Conservation (phyloP, 2,888 invertebrate species). For the Lasioglossum lativentre region DNA sequence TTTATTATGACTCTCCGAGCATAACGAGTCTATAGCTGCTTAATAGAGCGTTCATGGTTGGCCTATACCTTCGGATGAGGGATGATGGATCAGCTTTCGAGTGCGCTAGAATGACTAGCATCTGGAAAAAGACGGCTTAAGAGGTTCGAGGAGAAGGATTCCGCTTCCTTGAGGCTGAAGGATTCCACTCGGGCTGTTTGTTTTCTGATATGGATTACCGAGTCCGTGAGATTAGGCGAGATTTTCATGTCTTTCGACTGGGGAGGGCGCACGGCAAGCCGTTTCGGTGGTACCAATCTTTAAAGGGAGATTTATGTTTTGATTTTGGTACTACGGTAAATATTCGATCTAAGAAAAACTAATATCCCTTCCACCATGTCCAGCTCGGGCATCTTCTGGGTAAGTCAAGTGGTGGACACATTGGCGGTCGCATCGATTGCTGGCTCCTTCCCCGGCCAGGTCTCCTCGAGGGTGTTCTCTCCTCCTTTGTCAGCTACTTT, state of each 20-base stretch:
- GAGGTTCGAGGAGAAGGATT: background rate
- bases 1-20: background rate
- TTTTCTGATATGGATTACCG: background rate
- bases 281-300: too few relatives aligned
- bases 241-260: background rate
- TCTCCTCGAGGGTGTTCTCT: slow-evolving; percentile 36
- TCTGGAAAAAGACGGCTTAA: background rate
- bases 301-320: too few relatives aligned
- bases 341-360: too few relatives aligned
- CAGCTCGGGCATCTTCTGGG: slow-evolving; percentile 18
- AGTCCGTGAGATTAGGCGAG: background rate
- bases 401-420: slow-evolving; percentile 56
- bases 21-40: background rate
- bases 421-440: slow-evolving; percentile 61
- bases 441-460: slow-evolving; percentile 21
- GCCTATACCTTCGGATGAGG: background rate
- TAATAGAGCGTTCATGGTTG: background rate
- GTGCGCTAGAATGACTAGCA: background rate
- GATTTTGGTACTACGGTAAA: too few relatives aligned
- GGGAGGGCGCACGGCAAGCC: too few relatives aligned
- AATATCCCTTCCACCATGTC: background rate
- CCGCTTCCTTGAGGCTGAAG: background rate
- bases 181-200: background rate
- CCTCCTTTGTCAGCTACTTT: slow-evolving; percentile 57
- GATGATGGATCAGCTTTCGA: background rate